Evolutionary conservation across 2,797 vertebrate species (phyloP), one percentile per base, ranked within the genome.

Genomic region (Dromococcyx pavoninus): DNA sequence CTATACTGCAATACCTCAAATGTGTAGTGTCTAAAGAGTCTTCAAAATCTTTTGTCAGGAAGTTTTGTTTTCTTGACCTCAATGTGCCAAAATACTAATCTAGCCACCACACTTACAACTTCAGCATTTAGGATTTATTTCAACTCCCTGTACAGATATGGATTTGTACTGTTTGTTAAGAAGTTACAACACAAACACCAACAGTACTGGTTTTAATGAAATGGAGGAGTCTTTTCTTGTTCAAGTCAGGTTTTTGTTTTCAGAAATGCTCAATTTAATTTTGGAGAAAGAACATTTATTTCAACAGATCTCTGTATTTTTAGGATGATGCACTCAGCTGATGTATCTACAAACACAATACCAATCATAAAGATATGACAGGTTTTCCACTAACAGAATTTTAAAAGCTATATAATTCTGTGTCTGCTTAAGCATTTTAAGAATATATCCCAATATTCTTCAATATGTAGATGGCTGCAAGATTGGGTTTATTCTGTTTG

Each of bases 81-180:
- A 33, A 6, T 5, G 25, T n/a, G 33, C 39, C 13, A 88, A 56
- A 23, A 75, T 27, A 46, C 7, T 32, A 48, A 18, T n/a, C 4
- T 18, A 83, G 23, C 41, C 17, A 71, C 19, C 10, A 32, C 25
- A 81, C 13, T 27, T 67, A 53, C 7, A 73, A 39, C 4, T 46
- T 37, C 13, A 53, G 4, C 13, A 66, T 60, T 90, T 5, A 66
- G 22, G 48, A 72, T 22, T 22, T 33, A 77, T 82, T 91, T 76
- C 61, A 51, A 3, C 8, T 67, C 32, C 50, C 33, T 50, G 43
- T 62, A 44, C 8, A 65, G 27, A 69, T 4, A 44, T 0, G 0
- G 11, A 61, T 69, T 81, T 35, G 10, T 37, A 72, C 23, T 30
- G 17, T 60, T 91, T 4, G 3, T 65, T 69, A 62, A 75, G 57